Conservation (phyloP, 2,113 vertebrate genomes). For the Zapus hudsonius region DNA sequence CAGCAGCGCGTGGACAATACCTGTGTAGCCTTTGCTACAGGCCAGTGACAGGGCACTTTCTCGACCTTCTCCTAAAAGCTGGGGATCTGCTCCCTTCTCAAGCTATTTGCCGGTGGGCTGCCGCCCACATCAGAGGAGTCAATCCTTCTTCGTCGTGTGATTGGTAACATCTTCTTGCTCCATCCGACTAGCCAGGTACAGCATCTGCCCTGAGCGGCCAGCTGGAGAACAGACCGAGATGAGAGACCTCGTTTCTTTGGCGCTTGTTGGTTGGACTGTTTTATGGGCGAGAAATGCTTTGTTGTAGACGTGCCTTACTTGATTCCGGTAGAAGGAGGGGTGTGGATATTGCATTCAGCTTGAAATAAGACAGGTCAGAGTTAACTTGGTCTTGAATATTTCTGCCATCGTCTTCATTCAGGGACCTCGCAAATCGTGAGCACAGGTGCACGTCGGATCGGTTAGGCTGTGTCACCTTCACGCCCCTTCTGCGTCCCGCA, state of each 20-base stretch:
- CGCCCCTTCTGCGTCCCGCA: slow-evolving; percentile 92
- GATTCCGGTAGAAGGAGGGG: slow-evolving; percentile 96
- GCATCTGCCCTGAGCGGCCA: too few relatives aligned
- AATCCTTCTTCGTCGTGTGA: slow-evolving; percentile 98
- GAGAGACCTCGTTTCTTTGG: slow-evolving; percentile 97
- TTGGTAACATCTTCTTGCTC: slow-evolving; percentile 94
- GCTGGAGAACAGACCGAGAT: slow-evolving; percentile 74
- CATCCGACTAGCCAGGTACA: too few relatives aligned
- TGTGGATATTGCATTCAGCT: slow-evolving; percentile 98
- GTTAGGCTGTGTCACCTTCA: slow-evolving; percentile 97
- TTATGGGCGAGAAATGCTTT: slow-evolving; percentile 99
- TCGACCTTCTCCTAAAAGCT: slow-evolving; percentile 95
- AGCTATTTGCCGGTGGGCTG: slow-evolving; percentile 98
- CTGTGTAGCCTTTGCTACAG: slow-evolving; percentile 98
- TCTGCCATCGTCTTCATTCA: slow-evolving; percentile 99
- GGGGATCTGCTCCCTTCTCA: slow-evolving; percentile 98
- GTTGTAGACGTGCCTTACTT: slow-evolving; percentile 98
- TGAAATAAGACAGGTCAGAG: slow-evolving; percentile 98
- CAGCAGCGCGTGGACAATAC: slow-evolving; percentile 98
- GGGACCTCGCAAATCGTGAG: slow-evolving; percentile 97
- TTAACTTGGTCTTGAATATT: slow-evolving; percentile 99
- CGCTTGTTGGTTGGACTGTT: slow-evolving; percentile 99
- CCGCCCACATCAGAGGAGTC: slow-evolving; percentile 99
- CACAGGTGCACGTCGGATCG: slow-evolving; percentile 99
- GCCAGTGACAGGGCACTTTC: slow-evolving; percentile 97